These are phyloP conservation scores for Euura saliciscinereae DNA, from an alignment of 1,140 invertebrate genomes.

Conservation along the genomic window DNA sequence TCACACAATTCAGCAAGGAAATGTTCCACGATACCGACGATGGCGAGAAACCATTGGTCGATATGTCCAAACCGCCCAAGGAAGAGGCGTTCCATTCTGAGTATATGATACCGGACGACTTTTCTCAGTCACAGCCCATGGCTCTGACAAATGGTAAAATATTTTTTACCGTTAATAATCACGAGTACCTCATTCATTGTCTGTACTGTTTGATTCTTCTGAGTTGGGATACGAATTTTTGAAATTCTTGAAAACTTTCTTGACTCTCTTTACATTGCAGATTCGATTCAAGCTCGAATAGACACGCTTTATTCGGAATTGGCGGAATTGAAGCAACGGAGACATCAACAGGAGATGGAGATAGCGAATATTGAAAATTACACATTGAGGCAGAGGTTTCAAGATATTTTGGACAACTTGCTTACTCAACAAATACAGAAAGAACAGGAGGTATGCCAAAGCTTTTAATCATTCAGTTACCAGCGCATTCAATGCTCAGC, in stretches of 20 bases:
- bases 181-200: no score
- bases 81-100: constrained; percentile 50
- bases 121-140: constrained; percentile 37
- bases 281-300: constrained; percentile 49
- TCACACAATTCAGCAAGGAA: constrained; percentile 64
- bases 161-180: constrained; percentile 5
- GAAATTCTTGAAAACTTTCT: constrained; percentile 15
- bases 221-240: neutral
- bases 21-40: constrained; percentile 58
- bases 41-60: constrained; percentile 23
- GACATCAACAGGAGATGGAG: constrained; percentile 80
- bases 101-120: constrained; percentile 51
- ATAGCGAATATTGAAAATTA: constrained; percentile 87
- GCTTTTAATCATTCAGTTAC: constrained; percentile 4
- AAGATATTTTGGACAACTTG: constrained; percentile 79
- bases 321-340: constrained; percentile 71
- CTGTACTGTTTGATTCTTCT: constrained; percentile 9
- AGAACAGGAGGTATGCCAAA: constrained; percentile 71
- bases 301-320: constrained; percentile 71
- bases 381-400: constrained; percentile 80
- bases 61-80: constrained; percentile 43
- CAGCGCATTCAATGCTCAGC: neutral
- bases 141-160: constrained; percentile 45
- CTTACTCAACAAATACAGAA: constrained; percentile 80
- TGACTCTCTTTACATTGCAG: constrained; percentile 31